phyloP scores from a whole-genome alignment of 92 coral and sea anemone species.

The Epizoanthus stellaris region DNA sequence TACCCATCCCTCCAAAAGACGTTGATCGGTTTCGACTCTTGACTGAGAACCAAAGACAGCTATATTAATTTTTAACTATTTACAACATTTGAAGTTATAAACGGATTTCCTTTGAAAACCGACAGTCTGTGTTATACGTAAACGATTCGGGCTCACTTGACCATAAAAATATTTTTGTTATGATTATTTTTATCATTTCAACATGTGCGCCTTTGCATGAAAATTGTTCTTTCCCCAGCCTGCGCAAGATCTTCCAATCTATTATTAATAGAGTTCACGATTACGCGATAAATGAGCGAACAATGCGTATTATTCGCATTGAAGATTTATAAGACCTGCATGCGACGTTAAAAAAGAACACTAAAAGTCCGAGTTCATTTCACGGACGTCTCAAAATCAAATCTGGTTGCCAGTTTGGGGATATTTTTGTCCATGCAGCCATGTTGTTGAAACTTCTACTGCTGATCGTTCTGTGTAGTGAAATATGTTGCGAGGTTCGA shows the following conservation, averaged over 20 bases:
- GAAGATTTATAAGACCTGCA: slow-evolving; percentile 40
- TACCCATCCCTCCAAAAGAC: not conserved
- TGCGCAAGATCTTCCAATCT: slow-evolving; percentile 21
- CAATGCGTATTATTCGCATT: slow-evolving; percentile 37
- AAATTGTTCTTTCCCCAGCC: slow-evolving; percentile 14
- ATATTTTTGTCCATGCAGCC: not conserved
- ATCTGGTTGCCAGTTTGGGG: not conserved
- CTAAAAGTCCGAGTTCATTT: slow-evolving; percentile 14
- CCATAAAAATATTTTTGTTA: not conserved
- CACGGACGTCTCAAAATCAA: not conserved
- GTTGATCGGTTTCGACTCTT: slow-evolving; percentile 1
- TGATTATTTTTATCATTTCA: slow-evolving; percentile 11
- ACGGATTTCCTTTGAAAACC: not conserved
- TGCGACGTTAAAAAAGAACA: slow-evolving; percentile 22
- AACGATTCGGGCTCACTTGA: not conserved
- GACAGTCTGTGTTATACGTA: not conserved
- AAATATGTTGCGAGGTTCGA: not conserved
- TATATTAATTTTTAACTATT: slow-evolving; percentile 4
- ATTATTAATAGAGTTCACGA: slow-evolving; percentile 30
- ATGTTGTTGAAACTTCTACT: not conserved
- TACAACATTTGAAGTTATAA: not conserved
- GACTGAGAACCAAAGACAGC: not conserved
- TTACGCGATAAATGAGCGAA: not conserved
- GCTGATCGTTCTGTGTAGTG: slow-evolving; percentile 6
- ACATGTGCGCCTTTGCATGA: slow-evolving; percentile 42